Conservation (phyloP, 1,140 invertebrate species). For the Anthonomus grandis region DNA sequence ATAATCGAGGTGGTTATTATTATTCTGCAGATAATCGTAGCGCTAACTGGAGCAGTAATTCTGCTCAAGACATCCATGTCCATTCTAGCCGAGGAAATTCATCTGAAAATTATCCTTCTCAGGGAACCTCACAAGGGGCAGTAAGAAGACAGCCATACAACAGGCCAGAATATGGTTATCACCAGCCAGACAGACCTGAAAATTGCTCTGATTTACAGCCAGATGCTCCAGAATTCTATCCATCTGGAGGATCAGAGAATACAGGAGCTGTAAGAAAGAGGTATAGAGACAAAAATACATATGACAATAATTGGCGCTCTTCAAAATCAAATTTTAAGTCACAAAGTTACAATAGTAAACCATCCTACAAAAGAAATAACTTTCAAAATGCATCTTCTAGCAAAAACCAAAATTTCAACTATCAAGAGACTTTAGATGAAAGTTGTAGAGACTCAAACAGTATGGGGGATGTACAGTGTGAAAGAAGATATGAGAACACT, state of each 20-base stretch:
- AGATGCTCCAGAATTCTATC: constrained; percentile 14
- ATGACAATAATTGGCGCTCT: neutral
- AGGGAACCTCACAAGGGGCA: no score
- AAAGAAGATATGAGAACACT: neutral
- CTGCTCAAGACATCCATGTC: no score
- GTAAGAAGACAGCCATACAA: neutral
- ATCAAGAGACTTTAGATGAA: neutral
- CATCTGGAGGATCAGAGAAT: neutral
- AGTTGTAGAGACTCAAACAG: neutral
- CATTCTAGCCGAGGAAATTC: no score
- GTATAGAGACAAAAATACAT: constrained; percentile 2
- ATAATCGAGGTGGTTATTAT: no score
- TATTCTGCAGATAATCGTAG: no score
- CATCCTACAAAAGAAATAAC: neutral
- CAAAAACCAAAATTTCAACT: neutral
- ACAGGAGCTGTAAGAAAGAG: neutral
- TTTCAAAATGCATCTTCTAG: neutral
- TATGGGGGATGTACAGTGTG: neutral
- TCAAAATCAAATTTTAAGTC: neutral
- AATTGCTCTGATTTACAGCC: constrained; percentile 2
- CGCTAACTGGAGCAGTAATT: no score
- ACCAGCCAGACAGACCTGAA: neutral
- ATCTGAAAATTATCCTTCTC: no score
- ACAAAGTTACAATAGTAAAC: neutral
- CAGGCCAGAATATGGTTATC: neutral